Percentiles rank a stretch among this genome's conserved stretches.
Evolutionary conservation across 2,888 invertebrate genomes (phyloP).

Genomic region (Marasmarcha lunaedactyla): DNA sequence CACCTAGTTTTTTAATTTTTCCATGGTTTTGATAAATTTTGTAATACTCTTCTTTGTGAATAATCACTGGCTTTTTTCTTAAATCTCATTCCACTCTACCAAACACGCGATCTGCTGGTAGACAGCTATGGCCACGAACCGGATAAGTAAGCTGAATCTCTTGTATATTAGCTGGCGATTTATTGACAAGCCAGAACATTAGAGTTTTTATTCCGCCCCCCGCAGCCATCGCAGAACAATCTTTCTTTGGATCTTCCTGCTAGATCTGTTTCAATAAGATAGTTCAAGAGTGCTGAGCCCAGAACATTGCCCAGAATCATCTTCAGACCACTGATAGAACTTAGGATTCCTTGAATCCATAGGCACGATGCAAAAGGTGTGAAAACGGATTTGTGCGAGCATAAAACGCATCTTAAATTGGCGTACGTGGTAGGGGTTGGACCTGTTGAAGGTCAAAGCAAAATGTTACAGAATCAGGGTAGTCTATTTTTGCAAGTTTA

Average conservation of each 20-base stretch:
- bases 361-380: neutral
- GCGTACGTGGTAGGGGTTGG: conserved; percentile 18
- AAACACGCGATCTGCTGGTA: conserved; percentile 17
- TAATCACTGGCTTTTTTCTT: conserved; percentile 10
- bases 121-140: conserved; percentile 13
- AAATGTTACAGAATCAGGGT: conserved; percentile 12
- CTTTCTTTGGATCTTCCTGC: neutral
- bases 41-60: conserved; percentile 10
- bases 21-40: conserved; percentile 13
- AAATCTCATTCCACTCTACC: conserved; percentile 16
- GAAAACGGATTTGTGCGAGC: conserved; percentile 6
- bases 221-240: neutral
- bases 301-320: conserved; percentile 10
- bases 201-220: conserved; percentile 17
- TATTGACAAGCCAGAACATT: conserved; percentile 11
- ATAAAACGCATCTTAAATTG: conserved; percentile 21
- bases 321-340: neutral
- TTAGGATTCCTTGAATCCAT: neutral
- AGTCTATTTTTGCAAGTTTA: conserved; percentile 4
- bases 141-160: neutral
- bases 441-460: conserved; percentile 23
- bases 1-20: conserved; percentile 7
- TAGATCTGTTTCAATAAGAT: neutral
- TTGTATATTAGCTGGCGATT: neutral
- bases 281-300: neutral